Evolutionary conservation across 1,140 invertebrate genomes (phyloP).

Genomic region (Aphaenogaster floridana): DNA sequence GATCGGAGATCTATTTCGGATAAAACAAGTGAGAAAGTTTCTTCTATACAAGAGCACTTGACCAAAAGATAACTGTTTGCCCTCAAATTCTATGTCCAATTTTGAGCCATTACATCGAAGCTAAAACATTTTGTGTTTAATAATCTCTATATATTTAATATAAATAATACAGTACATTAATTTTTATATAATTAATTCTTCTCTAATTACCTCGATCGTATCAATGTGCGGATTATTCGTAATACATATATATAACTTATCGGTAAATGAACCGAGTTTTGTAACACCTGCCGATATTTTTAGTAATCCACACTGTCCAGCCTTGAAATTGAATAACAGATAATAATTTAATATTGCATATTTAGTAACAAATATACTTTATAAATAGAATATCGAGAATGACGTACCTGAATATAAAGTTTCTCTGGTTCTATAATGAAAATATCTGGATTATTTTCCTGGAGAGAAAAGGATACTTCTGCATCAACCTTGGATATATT

Average conservation of each 20-base stretch:
- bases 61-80: constrained; percentile 76
- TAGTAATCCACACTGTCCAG: constrained; percentile 44
- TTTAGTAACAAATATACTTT: background rate
- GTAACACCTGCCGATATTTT: constrained; percentile 69
- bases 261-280: constrained; percentile 67
- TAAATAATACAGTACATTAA: background rate
- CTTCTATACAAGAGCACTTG: constrained; percentile 72
- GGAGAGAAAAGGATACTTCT: constrained; percentile 68
- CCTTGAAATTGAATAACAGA: constrained; percentile 40
- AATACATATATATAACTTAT: constrained; percentile 72
- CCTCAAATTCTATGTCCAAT: constrained; percentile 75
- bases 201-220: constrained; percentile 71
- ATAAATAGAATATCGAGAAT: background rate
- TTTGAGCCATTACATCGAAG: constrained; percentile 72
- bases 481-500: constrained; percentile 78
- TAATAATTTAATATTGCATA: constrained; percentile 2
- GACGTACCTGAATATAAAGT: constrained; percentile 70
- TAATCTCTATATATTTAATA: background rate
- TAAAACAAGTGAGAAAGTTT: constrained; percentile 61
- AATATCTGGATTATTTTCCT: constrained; percentile 50
- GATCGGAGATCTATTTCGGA: constrained; percentile 74
- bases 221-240: constrained; percentile 77
- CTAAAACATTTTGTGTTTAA: constrained; percentile 55
- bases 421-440: constrained; percentile 70
- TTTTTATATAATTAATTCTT: background rate